Conservation (phyloP, 2,888 invertebrate species). For the Dryobotodes eremita region DNA sequence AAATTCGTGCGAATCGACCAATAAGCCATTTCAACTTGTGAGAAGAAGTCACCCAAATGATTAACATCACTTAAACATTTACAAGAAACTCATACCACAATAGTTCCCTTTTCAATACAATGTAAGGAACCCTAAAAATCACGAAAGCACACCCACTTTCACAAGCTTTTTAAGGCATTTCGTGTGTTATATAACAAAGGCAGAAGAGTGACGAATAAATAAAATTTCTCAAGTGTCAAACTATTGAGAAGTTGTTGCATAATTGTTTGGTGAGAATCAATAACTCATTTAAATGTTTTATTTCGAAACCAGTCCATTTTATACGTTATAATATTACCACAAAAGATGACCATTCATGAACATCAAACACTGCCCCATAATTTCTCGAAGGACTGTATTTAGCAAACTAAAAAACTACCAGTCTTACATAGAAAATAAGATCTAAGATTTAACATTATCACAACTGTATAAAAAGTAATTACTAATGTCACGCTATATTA, state of each 20-base stretch:
- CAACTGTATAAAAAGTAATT: neutral
- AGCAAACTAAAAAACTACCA: too few relatives aligned
- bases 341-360: neutral
- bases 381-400: neutral
- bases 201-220: conserved; percentile 37
- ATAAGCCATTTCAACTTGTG: neutral
- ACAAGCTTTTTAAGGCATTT: conserved; percentile 43
- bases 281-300: neutral
- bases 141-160: conserved; percentile 53
- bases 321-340: neutral
- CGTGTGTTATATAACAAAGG: conserved; percentile 56
- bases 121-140: conserved; percentile 7
- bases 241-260: conserved; percentile 16
- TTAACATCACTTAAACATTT: neutral
- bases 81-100: neutral
- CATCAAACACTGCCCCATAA: neutral
- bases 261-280: neutral
- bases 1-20: too few relatives aligned
- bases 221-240: conserved; percentile 45
- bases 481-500: neutral
- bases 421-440: neutral
- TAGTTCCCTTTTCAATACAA: neutral
- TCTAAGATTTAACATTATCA: neutral
- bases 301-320: neutral
- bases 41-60: neutral